Evolutionary conservation across 2,797 vertebrate genomes (phyloP).

Genomic region (Lithobates pipiens): DNA sequence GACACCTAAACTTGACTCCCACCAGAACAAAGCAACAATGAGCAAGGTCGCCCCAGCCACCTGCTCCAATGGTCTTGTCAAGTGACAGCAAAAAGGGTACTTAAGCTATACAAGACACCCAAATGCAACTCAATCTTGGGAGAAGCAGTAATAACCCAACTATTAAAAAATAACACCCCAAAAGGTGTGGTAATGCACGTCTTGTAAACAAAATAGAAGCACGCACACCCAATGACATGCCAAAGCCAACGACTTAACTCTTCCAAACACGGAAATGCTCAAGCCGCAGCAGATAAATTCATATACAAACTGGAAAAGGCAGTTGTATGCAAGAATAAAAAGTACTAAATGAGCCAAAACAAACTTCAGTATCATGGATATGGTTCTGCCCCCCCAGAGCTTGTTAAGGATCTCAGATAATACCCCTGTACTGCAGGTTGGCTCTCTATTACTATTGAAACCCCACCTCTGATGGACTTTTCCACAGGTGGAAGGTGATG

Average conservation of each 20-base stretch:
- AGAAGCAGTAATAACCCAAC: not conserved
- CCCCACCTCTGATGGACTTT: not conserved
- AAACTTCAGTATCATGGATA: not conserved
- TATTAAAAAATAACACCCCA: not conserved
- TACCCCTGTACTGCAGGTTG: not conserved
- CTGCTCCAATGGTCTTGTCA: not conserved
- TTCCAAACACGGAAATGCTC: not conserved
- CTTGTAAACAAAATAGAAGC: not conserved
- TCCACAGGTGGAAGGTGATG: no score
- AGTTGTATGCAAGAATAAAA: not conserved
- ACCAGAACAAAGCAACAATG: not conserved
- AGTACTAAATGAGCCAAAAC: not conserved
- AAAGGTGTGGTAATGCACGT: not conserved
- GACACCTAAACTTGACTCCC: not conserved
- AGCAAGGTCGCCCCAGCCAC: not conserved
- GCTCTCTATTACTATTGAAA: not conserved
- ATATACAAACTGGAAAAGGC: not conserved
- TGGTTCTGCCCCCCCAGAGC: not conserved
- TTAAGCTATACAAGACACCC: not conserved
- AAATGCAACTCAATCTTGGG: not conserved
- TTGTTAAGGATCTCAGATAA: not conserved
- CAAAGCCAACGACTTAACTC: not conserved
- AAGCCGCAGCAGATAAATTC: not conserved
- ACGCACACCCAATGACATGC: not conserved
- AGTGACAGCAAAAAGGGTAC: not conserved